Percentiles rank a stretch among this genome's conserved stretches.
These are phyloP conservation scores for Trichogramma evanescens DNA, from an alignment of 2,888 invertebrate species.

Conservation along the genomic window DNA sequence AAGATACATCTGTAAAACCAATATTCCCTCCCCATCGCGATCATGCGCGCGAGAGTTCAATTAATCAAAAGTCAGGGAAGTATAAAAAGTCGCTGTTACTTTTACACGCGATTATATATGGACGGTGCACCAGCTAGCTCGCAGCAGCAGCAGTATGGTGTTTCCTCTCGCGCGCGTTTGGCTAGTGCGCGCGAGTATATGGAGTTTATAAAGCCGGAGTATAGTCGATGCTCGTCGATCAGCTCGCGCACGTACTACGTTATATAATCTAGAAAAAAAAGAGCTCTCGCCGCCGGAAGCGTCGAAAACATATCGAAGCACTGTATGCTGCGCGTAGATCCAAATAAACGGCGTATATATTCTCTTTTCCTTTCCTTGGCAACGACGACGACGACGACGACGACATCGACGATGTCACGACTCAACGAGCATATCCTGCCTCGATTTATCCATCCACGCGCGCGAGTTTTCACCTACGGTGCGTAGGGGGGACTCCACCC, in stretches of 20 bases:
- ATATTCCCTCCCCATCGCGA: no score
- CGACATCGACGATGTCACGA: constrained; percentile 22
- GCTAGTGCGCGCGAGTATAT: not conserved
- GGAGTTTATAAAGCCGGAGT: not conserved
- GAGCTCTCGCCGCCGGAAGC: constrained; percentile 1
- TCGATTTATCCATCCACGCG: constrained; percentile 18
- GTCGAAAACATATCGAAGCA: constrained; percentile 4
- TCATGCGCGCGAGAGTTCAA: no score
- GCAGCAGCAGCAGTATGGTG: no score
- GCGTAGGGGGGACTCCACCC: no score
- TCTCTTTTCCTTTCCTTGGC: constrained; percentile 2
- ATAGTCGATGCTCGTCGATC: constrained; percentile 12
- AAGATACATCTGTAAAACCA: no score
- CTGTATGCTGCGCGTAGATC: not conserved
- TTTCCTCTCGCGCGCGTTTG: no score
- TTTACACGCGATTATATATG: no score
- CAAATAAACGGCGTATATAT: constrained; percentile 14
- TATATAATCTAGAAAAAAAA: not conserved
- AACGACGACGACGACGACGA: not conserved
- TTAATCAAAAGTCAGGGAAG: no score
- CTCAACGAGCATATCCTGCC: constrained; percentile 23
- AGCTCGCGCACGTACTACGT: not conserved
- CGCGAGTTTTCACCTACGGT: no score
- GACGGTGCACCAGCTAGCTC: no score
- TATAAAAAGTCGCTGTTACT: no score